Evolutionary conservation across 2,888 invertebrate genomes (phyloP).

Genomic region (Netelia fuscicornis): DNA sequence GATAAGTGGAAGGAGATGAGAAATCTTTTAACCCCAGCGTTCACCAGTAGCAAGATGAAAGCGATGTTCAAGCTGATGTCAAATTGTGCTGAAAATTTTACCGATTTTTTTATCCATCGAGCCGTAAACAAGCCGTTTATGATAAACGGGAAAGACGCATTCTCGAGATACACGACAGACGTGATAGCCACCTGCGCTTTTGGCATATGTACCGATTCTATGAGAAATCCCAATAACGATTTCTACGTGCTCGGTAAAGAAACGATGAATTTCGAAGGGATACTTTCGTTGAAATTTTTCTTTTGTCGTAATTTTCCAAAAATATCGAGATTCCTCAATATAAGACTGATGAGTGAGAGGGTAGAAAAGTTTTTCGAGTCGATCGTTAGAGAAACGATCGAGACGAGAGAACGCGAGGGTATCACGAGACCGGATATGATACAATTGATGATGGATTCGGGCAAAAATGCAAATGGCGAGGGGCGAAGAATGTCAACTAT

Average conservation of each 20-base stretch:
- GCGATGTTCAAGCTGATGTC: slow-evolving; percentile 67
- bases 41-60: slow-evolving; percentile 69
- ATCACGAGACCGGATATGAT: slow-evolving; percentile 86
- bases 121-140: slow-evolving; percentile 30
- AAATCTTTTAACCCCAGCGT: slow-evolving; percentile 59
- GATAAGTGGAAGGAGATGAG: slow-evolving; percentile 61
- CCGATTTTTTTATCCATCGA: slow-evolving; percentile 59
- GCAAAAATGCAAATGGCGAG: slow-evolving; percentile 47
- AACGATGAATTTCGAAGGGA: slow-evolving; percentile 37
- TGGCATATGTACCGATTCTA: slow-evolving; percentile 72
- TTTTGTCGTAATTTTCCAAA: slow-evolving; percentile 65
- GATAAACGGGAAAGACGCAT: slow-evolving; percentile 75
- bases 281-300: slow-evolving; percentile 31
- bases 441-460: slow-evolving; percentile 85
- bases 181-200: slow-evolving; percentile 75
- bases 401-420: slow-evolving; percentile 52
- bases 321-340: slow-evolving; percentile 48
- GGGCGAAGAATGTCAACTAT: slow-evolving; percentile 60
- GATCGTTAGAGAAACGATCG: slow-evolving; percentile 57
- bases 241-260: slow-evolving; percentile 70
- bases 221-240: slow-evolving; percentile 70
- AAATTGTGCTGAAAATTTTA: slow-evolving; percentile 57
- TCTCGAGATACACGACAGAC: slow-evolving; percentile 74
- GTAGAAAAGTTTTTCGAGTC: slow-evolving; percentile 54
- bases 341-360: slow-evolving; percentile 29